Evolutionary conservation across 1,140 invertebrate genomes (phyloP).

Genomic region (Phymastichus coffea): DNA sequence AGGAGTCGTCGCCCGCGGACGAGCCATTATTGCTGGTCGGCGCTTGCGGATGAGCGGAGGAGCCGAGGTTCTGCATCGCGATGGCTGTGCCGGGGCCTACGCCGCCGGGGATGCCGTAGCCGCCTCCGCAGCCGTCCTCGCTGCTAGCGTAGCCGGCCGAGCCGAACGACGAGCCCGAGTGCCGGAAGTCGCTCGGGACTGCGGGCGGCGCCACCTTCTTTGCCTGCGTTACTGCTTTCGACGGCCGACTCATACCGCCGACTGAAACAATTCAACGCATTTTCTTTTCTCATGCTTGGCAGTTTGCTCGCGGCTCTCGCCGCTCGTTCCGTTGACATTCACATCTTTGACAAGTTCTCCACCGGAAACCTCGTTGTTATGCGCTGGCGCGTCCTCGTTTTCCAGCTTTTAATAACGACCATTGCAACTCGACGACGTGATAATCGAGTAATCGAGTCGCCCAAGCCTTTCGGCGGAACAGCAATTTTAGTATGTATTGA

Average conservation of each 20-base stretch:
- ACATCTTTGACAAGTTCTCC: too few species aligned
- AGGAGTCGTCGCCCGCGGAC: constrained; percentile 49
- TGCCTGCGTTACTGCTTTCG: constrained; percentile 71
- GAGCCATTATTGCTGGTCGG: constrained; percentile 50
- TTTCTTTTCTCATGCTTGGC: too few species aligned
- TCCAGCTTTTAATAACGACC: too few species aligned
- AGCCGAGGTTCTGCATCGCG: constrained; percentile 56
- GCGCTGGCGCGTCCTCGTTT: too few species aligned
- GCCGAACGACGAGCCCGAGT: constrained; percentile 73
- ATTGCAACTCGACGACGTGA: too few species aligned
- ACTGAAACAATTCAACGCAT: constrained; percentile 61
- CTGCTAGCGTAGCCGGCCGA: constrained; percentile 75
- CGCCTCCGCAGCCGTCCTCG: constrained; percentile 61
- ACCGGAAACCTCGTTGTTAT: too few species aligned
- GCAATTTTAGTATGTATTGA: too few species aligned
- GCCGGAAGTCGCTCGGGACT: constrained; percentile 75
- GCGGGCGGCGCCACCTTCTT: constrained; percentile 82
- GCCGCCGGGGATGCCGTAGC: constrained; percentile 33
- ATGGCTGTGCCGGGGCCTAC: constrained; percentile 50
- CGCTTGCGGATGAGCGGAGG: constrained; percentile 35
- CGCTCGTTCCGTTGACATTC: too few species aligned
- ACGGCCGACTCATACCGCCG: constrained; percentile 78
- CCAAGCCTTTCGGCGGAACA: too few species aligned
- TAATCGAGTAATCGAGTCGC: too few species aligned
- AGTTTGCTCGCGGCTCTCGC: too few species aligned